A percentile compares a stretch with the other conserved stretches of the same genome.
Evolutionary conservation across 2,113 vertebrate genomes (phyloP).

Genomic region (Bostrychus sinensis): DNA sequence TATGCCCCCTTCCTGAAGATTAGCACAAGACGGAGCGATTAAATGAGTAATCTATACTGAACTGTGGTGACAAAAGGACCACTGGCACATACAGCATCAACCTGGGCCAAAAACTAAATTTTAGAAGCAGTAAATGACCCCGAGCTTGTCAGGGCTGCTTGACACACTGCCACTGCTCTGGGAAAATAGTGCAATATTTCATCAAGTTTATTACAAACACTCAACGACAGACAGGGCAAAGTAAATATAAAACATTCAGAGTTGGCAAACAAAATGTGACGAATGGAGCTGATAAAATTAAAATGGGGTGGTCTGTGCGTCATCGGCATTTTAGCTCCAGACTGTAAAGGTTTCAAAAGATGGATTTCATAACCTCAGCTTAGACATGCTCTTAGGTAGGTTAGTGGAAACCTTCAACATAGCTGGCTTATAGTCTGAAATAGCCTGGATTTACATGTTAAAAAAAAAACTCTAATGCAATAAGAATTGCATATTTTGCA

Average conservation of each 20-base stretch:
- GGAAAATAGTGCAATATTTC: conserved; percentile 27
- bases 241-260: conserved; percentile 12
- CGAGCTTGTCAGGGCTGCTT: not conserved
- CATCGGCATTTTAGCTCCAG: not conserved
- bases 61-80: conserved; percentile 59
- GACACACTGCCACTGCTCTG: conserved; percentile 17
- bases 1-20: conserved; percentile 43
- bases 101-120: conserved; percentile 38
- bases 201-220: conserved; percentile 33
- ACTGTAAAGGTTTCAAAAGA: not conserved
- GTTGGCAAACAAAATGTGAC: conserved; percentile 7
- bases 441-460: not conserved
- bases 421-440: not conserved
- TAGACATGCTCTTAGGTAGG: not conserved
- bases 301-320: conserved; percentile 11
- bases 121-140: conserved; percentile 32
- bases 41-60: conserved; percentile 47
- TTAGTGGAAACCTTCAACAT: not conserved
- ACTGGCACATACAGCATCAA: conserved; percentile 5
- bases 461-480: not conserved
- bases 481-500: too few relatives aligned
- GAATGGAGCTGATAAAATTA: conserved; percentile 27
- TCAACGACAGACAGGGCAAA: conserved; percentile 14
- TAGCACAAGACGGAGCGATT: conserved; percentile 32
- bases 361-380: not conserved